phyloP scores from a whole-genome alignment of 2,797 vertebrate genomes.

The Dermochelys coriacea region DNA sequence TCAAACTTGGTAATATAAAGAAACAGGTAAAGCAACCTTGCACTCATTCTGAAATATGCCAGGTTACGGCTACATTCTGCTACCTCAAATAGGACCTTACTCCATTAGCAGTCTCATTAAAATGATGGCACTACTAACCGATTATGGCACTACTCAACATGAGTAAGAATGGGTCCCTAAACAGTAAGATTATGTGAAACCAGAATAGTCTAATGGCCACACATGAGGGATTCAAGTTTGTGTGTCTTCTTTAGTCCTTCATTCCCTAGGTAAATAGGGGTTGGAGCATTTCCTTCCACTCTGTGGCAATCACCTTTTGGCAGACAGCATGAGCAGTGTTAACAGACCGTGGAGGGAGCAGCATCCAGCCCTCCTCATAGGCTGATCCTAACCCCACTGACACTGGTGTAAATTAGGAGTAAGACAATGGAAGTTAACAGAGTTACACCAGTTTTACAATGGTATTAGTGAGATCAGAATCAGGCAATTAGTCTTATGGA shows the following conservation, averaged over 20 bases:
- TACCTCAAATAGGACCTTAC: background rate
- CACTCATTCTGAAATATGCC: background rate
- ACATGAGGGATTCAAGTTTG: background rate
- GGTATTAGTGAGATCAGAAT: background rate
- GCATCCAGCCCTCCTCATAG: fast-evolving
- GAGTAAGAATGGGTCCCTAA: background rate
- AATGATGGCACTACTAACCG: background rate
- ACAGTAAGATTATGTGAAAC: background rate
- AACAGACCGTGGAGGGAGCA: background rate
- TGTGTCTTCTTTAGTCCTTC: background rate
- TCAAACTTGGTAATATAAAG: background rate
- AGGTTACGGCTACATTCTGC: background rate
- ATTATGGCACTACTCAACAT: background rate
- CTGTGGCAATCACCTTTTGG: background rate
- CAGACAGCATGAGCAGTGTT: background rate
- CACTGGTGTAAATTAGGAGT: background rate
- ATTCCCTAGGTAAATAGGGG: background rate
- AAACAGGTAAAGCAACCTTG: background rate
- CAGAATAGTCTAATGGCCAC: background rate
- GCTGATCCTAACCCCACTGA: background rate
- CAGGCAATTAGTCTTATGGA: background rate
- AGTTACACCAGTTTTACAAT: background rate
- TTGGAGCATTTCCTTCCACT: background rate
- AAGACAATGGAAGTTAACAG: background rate
- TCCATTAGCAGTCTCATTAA: background rate